Conservation (phyloP, 2,888 invertebrate species). For the Cerceris ruficornis region DNA sequence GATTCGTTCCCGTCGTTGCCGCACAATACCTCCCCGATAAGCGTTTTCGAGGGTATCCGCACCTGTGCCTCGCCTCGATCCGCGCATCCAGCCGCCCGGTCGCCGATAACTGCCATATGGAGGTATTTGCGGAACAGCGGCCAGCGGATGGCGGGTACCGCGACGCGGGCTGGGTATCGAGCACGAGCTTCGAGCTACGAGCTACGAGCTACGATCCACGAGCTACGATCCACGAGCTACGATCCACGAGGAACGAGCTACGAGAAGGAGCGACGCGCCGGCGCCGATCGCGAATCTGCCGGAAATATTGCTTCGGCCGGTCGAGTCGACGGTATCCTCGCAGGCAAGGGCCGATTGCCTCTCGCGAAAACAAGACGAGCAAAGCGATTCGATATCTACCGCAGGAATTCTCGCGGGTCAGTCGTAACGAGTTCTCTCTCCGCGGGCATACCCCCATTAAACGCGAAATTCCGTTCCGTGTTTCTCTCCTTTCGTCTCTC, state of each 20-base stretch:
- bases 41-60: constrained; percentile 21
- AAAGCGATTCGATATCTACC: constrained; percentile 58
- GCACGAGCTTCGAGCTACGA: no score
- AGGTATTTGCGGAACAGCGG: no score
- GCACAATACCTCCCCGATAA: constrained; percentile 23
- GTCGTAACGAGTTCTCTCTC: constrained; percentile 55
- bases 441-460: constrained; percentile 77
- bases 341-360: constrained; percentile 21
- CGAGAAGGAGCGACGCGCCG: no score
- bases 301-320: no score
- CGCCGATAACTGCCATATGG: no score
- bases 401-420: constrained; percentile 62
- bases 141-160: no score
- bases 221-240: no score
- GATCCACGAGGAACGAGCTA: no score
- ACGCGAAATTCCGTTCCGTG: constrained; percentile 80
- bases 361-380: constrained; percentile 45
- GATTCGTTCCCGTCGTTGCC: constrained; percentile 22
- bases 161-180: no score
- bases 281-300: no score
- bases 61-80: constrained; percentile 38
- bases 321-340: background rate
- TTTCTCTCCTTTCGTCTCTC: constrained; percentile 70
- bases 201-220: no score
- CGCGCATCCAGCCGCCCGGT: background rate